Evolutionary conservation across 1,140 invertebrate species (phyloP).

Genomic region (Octopus sinensis): DNA sequence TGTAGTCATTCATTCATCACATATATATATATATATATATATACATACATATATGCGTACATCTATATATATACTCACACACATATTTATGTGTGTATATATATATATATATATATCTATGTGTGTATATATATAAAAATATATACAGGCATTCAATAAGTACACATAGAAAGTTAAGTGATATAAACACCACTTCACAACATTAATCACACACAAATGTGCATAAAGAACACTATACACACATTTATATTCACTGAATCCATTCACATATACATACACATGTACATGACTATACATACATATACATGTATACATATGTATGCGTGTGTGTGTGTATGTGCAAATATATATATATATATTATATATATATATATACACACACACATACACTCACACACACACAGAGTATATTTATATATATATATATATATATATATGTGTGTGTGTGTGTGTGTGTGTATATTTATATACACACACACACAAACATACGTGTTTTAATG

Average conservation of each 20-base stretch:
- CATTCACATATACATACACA: not conserved
- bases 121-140: not conserved
- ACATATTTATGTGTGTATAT: not conserved
- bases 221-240: not conserved
- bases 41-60: not conserved
- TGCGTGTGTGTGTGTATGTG: not conserved
- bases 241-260: not conserved
- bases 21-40: not conserved
- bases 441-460: not conserved
- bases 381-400: not conserved
- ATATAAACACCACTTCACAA: no score
- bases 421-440: not conserved
- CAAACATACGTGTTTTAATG: not conserved
- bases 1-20: not conserved
- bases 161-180: no score
- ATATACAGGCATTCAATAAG: not conserved
- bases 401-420: not conserved
- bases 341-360: not conserved
- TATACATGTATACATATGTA: not conserved
- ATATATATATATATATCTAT: not conserved
- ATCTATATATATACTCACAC: not conserved
- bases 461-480: not conserved
- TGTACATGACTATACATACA: not conserved
- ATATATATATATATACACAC: not conserved
- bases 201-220: not conserved